phyloP scores from a whole-genome alignment of 1,140 invertebrate genomes.

The Dinothrombium tinctorium region DNA sequence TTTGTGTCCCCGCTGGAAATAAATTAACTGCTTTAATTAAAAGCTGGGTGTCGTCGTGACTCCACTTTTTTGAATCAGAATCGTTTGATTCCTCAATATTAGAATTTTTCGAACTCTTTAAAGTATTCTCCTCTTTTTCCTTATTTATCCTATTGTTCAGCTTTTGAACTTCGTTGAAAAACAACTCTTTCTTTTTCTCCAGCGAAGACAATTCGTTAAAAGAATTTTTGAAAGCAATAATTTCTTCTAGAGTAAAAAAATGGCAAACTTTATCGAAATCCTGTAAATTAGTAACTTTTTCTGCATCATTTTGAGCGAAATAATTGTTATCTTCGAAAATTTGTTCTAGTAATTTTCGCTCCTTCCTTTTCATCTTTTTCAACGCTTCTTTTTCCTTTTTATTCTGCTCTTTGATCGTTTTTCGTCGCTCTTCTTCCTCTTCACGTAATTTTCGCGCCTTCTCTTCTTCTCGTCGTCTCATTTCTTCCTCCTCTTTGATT shows the following conservation, averaged over 20 bases:
- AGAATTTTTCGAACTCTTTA: constrained; percentile 34
- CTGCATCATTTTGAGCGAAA: constrained; percentile 42
- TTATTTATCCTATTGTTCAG: constrained; percentile 26
- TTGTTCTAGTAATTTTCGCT: constrained; percentile 54
- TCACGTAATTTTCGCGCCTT: background rate
- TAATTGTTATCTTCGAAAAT: constrained; percentile 55
- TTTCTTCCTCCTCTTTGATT: constrained; percentile 51
- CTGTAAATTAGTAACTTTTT: constrained; percentile 57
- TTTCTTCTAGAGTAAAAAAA: constrained; percentile 29
- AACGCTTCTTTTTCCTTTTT: constrained; percentile 51
- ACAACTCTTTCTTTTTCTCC: too few relatives aligned
- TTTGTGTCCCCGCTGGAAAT: constrained; percentile 82
- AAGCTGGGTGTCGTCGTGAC: constrained; percentile 49
- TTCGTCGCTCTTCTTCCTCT: constrained; percentile 1
- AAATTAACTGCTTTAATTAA: constrained; percentile 87
- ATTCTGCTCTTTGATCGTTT: constrained; percentile 17
- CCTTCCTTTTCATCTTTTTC: constrained; percentile 64
- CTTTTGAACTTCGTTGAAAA: too few relatives aligned
- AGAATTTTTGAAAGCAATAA: constrained; percentile 11
- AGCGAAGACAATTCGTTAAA: too few relatives aligned
- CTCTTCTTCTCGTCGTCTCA: constrained; percentile 15
- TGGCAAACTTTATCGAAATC: constrained; percentile 74
- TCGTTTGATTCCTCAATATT: constrained; percentile 33
- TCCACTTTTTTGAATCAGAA: constrained; percentile 34
- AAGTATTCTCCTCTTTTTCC: background rate